Evolutionary conservation across 1,140 invertebrate species (phyloP).

Genomic region (Laupala kohalensis): DNA sequence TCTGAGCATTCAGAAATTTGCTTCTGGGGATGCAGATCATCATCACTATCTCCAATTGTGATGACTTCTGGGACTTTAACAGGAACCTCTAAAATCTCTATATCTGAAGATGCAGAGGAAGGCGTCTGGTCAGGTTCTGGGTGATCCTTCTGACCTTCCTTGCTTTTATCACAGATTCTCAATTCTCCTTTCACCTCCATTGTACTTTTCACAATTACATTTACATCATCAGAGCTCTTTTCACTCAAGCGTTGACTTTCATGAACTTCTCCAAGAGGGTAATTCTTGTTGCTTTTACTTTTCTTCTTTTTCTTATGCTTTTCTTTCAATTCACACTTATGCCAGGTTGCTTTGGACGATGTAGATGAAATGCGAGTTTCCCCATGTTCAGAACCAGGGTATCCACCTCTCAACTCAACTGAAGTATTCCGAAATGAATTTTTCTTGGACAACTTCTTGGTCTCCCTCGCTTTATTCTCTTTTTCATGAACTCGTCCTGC

Average conservation of each 20-base stretch:
- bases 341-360: not conserved
- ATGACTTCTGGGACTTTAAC: not conserved
- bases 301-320: not conserved
- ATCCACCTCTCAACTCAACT: not conserved
- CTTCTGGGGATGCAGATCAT: no score
- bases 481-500: not conserved
- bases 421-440: not conserved
- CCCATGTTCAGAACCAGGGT: not conserved
- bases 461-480: not conserved
- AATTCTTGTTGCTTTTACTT: not conserved
- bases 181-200: not conserved
- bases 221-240: not conserved
- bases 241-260: not conserved
- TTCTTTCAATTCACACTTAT: not conserved
- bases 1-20: no score
- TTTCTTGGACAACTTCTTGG: not conserved
- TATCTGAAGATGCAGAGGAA: not conserved
- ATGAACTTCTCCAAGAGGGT: not conserved
- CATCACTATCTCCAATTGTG: slow-evolving; percentile 1
- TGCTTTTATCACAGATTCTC: not conserved
- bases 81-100: not conserved
- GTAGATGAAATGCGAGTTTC: not conserved
- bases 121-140: not conserved
- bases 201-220: not conserved
- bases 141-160: not conserved